A percentile compares a stretch with the other conserved stretches of the same genome.
Conservation (phyloP, 2,888 invertebrate species). For the Caenorhabditis macrosperma region DNA sequence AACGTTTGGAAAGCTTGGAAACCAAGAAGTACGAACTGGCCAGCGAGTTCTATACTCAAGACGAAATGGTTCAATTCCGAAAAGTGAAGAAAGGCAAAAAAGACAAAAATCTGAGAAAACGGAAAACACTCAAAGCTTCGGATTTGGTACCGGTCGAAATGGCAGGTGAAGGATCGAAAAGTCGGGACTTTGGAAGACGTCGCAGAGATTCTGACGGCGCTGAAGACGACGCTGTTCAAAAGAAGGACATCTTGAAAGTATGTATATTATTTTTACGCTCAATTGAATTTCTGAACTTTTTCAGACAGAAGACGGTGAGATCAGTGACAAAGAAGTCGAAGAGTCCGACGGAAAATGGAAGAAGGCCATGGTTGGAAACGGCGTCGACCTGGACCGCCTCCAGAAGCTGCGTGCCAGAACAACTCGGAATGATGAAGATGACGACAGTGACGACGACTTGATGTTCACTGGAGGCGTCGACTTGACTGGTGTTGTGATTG, state of each 20-base stretch:
- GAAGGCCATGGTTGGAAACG: conserved; percentile 59
- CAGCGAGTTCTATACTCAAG: conserved; percentile 89
- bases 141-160: conserved; percentile 75
- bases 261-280: too few relatives aligned
- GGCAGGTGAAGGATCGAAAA: conserved; percentile 26
- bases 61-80: conserved; percentile 85
- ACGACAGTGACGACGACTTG: conserved; percentile 69
- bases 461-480: conserved; percentile 64
- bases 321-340: conserved; percentile 16
- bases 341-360: conserved; percentile 53
- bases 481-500: conserved; percentile 74
- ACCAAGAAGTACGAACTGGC: conserved; percentile 84
- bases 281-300: too few relatives aligned
- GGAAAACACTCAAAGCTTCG: conserved; percentile 75
- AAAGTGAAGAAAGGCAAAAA: conserved; percentile 78
- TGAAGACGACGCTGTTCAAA: neutral
- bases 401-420: conserved; percentile 46
- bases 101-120: conserved; percentile 72
- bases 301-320: conserved; percentile 65
- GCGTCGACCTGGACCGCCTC: conserved; percentile 66
- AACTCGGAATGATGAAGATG: conserved; percentile 51
- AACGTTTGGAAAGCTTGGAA: conserved; percentile 85
- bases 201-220: conserved; percentile 32
- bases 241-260: too few relatives aligned
- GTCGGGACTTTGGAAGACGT: conserved; percentile 33